Evolutionary conservation across 2,113 vertebrate genomes (phyloP).

Genomic region (Acrocephalus kingi): DNA sequence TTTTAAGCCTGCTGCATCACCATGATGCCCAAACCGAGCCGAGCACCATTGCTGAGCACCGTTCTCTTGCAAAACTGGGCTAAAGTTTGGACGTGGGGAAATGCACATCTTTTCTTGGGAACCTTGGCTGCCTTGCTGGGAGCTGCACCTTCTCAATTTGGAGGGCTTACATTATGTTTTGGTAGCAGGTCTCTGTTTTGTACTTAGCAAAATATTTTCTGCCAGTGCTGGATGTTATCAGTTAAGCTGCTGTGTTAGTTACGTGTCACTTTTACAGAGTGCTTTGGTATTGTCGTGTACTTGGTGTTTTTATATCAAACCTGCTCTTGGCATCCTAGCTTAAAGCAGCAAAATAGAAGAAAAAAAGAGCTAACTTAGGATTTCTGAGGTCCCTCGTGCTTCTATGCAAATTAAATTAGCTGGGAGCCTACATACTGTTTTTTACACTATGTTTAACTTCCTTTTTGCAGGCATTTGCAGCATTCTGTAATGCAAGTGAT

Average conservation of each 20-base stretch:
- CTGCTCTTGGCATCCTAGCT: neutral
- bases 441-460: neutral
- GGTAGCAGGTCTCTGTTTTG: neutral
- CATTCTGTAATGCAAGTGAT: neutral
- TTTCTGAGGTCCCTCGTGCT: neutral
- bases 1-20: neutral
- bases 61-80: rapidly evolving
- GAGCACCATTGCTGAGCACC: rapidly evolving
- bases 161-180: neutral
- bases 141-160: neutral
- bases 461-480: neutral
- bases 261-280: neutral
- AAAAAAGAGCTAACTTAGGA: neutral
- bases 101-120: neutral
- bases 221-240: neutral
- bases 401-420: neutral
- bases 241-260: neutral
- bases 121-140: neutral
- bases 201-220: neutral
- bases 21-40: rapidly evolving
- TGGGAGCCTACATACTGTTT: neutral
- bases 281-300: rapidly evolving
- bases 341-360: neutral
- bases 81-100: neutral
- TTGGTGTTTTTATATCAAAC: neutral